Evolutionary conservation across 2,113 vertebrate genomes (phyloP).

Genomic region (Leptodactylus fuscus): DNA sequence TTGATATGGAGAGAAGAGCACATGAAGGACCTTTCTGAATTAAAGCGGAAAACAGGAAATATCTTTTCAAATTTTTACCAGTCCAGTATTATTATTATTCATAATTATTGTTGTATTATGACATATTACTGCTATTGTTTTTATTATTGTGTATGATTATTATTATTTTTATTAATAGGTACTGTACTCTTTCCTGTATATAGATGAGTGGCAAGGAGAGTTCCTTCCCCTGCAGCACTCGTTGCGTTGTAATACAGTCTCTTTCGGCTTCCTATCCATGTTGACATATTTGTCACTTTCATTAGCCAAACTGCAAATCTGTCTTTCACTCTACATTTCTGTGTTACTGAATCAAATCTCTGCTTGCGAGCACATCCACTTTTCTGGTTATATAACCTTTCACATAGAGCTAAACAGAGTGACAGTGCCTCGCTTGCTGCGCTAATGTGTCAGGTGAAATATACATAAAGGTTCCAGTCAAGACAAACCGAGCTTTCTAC

Average conservation of each 20-base stretch:
- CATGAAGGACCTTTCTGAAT: no score
- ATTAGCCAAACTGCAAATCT: slow-evolving; percentile 14
- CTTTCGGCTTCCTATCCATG: slow-evolving; percentile 16
- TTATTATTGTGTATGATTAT: not conserved
- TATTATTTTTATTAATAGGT: not conserved
- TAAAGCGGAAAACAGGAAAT: no score
- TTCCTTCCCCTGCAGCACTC: not conserved
- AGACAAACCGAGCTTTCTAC: not conserved
- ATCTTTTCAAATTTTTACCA: no score
- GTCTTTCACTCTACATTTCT: slow-evolving; percentile 18
- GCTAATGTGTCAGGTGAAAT: slow-evolving; percentile 43
- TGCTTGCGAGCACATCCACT: not conserved
- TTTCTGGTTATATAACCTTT: slow-evolving; percentile 50
- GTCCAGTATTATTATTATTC: no score
- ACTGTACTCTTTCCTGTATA: not conserved
- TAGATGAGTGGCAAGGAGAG: not conserved
- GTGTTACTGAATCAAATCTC: slow-evolving; percentile 27
- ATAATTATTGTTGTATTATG: no score
- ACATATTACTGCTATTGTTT: not conserved
- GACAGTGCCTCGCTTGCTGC: slow-evolving; percentile 9
- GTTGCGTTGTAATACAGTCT: not conserved
- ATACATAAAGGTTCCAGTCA: slow-evolving; percentile 41
- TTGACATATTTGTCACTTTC: slow-evolving; percentile 43
- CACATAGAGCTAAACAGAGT: slow-evolving; percentile 26
- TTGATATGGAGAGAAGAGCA: no score